These are phyloP conservation scores for Drosophila koepferae DNA, from an alignment of 2,888 invertebrate genomes.

Conservation along the genomic window DNA sequence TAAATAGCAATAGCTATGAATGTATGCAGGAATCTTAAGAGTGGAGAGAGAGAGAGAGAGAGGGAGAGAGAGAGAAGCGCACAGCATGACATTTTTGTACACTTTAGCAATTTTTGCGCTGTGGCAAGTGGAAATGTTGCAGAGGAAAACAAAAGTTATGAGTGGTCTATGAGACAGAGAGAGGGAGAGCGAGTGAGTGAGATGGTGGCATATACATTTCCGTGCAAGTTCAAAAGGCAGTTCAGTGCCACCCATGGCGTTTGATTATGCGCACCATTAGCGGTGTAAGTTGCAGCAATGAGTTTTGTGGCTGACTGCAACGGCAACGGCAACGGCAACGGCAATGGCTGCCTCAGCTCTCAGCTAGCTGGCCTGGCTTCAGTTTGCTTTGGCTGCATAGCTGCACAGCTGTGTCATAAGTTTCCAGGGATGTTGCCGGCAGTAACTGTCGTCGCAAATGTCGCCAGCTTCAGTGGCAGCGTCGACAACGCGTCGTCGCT, in stretches of 20 bases:
- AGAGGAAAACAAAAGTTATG: slow-evolving; percentile 79
- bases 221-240: slow-evolving; percentile 56
- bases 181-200: neutral
- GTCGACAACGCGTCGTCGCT: slow-evolving; percentile 45
- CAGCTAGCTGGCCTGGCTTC: neutral
- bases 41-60: slow-evolving; percentile 11
- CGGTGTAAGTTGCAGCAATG: slow-evolving; percentile 81
- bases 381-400: neutral
- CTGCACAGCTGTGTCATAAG: slow-evolving; percentile 55
- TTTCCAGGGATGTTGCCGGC: slow-evolving; percentile 74
- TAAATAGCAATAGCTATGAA: slow-evolving; percentile 32
- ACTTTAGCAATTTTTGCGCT: slow-evolving; percentile 50
- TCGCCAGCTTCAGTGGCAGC: slow-evolving; percentile 59
- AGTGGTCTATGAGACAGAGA: slow-evolving; percentile 34
- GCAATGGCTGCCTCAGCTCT: no score
- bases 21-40: slow-evolving; percentile 61
- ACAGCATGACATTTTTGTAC: slow-evolving; percentile 76
- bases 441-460: slow-evolving; percentile 81
- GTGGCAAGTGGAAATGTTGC: slow-evolving; percentile 39
- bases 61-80: slow-evolving; percentile 3
- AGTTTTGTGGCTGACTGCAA: slow-evolving; percentile 71
- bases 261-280: slow-evolving; percentile 83
- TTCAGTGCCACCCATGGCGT: slow-evolving; percentile 73
- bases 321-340: neutral
- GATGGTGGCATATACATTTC: slow-evolving; percentile 16